Evolutionary conservation across 2,113 vertebrate species (phyloP).

Genomic region (Neopipo cinnamomea): DNA sequence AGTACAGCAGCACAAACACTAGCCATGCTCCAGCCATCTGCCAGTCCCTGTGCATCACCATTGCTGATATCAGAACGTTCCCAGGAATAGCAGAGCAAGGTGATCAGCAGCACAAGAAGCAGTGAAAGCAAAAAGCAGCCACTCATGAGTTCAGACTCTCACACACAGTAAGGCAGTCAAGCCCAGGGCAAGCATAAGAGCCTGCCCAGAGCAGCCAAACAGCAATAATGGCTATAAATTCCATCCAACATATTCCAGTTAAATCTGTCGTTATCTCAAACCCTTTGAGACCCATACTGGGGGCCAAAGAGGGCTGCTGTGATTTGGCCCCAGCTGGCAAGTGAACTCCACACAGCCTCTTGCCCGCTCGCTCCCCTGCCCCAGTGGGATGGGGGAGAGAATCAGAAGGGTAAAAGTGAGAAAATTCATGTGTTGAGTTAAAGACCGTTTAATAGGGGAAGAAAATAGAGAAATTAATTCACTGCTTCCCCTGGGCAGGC

Average conservation of each 20-base stretch:
- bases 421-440: not conserved
- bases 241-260: not conserved
- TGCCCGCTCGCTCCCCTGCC: not conserved
- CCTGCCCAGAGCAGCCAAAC: not conserved
- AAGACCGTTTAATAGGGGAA: not conserved
- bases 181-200: not conserved
- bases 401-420: not conserved
- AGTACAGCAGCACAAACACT: not conserved
- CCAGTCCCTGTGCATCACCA: not conserved
- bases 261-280: not conserved
- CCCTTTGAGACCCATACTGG: not conserved
- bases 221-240: not conserved
- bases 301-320: not conserved
- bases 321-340: not conserved
- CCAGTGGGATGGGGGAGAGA: not conserved
- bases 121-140: not conserved
- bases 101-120: not conserved
- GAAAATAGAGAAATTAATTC: not conserved
- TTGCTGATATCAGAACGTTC: not conserved
- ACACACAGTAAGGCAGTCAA: not conserved
- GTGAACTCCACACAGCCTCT: not conserved
- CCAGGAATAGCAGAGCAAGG: not conserved
- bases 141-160: not conserved
- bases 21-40: accelerated
- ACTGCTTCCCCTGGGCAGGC: not conserved